Base-by-base conservation (phyloP, 1,140 invertebrate species). In the Neodiprion pinetum region DNA sequence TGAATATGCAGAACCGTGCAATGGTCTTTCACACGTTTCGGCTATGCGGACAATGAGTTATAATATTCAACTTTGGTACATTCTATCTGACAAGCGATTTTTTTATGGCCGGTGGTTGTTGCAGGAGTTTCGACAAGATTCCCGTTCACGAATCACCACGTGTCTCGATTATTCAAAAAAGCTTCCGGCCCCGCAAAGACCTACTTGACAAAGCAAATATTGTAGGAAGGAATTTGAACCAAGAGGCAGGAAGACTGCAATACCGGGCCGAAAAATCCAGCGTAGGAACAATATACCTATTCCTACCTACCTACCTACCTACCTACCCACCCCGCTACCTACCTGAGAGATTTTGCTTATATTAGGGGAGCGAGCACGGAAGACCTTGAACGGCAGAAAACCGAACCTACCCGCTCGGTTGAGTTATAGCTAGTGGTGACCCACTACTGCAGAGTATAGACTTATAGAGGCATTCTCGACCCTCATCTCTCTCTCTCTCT, bases 381-480 rank as follows among this genome's bases (percentile, higher is more conserved):
- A 79, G 79, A 74, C 79, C 79, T 80, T 80, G 77, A 78, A 74
- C 53, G 9, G 53, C 11, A 61, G 11, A 61, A 17, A 61, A 61
- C 53, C 53, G 53, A 61, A 69, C 74, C 70, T 78, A 73, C 80
- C 83, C 79, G 83, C 79, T 78, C 76, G 77, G 82, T 83, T 83
- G 81, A 85, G 81, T 86, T 85, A 80, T 82, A 80, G 80, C 85
- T 85, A 86, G 84, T 85, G 86, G 84, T 89, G 87, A 89, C 87
- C 87, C 87, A 89, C 53, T 61, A 17, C 85, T 88, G 28, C 5
- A 40, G 28, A 40, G 28, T 40, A 40, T 40, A 40, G 28, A 40
- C 28, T 40, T 40, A 88, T 88, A 87, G 88, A 88, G 84, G 83
- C 86, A 87, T 87, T 88, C 87, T 86, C 86, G 78, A 66, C 48